Evolutionary conservation across 2,797 vertebrate genomes (phyloP).

Genomic region (Molossus alvarezi): DNA sequence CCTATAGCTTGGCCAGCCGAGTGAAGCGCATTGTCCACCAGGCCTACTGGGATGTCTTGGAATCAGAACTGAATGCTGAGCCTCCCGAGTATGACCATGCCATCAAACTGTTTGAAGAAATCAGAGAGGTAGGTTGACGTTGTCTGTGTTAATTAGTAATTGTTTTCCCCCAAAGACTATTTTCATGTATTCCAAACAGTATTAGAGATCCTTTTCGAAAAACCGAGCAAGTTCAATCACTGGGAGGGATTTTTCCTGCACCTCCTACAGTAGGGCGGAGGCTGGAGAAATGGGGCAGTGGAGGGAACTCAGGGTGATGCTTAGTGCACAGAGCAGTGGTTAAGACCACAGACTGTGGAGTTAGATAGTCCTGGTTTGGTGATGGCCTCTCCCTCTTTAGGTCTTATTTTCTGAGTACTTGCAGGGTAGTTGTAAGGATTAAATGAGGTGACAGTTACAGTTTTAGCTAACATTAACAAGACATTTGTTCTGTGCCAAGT

Average conservation of each 20-base stretch:
- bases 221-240: not conserved
- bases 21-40: slow-evolving; percentile 95
- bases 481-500: not conserved
- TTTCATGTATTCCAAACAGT: not conserved
- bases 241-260: not conserved
- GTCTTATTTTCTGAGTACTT: not conserved
- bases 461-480: slow-evolving; percentile 6
- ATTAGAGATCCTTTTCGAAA: not conserved
- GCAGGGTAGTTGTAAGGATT: not conserved
- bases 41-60: slow-evolving; percentile 96
- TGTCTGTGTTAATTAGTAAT: not conserved
- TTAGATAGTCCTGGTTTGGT: not conserved
- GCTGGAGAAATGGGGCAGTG: too few relatives aligned
- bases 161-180: not conserved
- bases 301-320: not conserved
- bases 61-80: slow-evolving; percentile 94
- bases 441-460: not conserved
- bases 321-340: not conserved
- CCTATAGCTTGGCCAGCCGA: slow-evolving; percentile 92
- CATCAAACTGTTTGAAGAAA: slow-evolving; percentile 96
- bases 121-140: slow-evolving; percentile 93
- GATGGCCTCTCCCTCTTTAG: not conserved
- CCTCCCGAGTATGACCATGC: slow-evolving; percentile 96
- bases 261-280: not conserved
- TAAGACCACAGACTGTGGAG: not conserved